phyloP scores from a whole-genome alignment of 2,888 invertebrate species.

The Synanthedon formicaeformis region DNA sequence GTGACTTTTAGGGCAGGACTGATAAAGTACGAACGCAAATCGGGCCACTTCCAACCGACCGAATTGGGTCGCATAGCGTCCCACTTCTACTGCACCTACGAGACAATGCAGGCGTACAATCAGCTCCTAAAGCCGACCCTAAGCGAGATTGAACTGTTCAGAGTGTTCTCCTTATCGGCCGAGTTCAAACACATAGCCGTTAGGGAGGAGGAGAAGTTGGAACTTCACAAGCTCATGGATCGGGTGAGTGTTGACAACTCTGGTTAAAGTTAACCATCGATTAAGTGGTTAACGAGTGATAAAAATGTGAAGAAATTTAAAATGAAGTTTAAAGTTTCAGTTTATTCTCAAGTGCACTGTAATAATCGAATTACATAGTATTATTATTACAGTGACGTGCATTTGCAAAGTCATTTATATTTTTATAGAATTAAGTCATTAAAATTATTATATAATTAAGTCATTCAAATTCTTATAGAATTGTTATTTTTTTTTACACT shows the following conservation, averaged over 20 bases:
- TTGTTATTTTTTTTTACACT: too few species aligned
- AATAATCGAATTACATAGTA: too few species aligned
- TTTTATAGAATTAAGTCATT: too few species aligned
- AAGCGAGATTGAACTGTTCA: slow-evolving; percentile 96
- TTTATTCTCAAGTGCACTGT: too few species aligned
- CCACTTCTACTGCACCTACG: slow-evolving; percentile 97
- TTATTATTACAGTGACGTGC: too few species aligned
- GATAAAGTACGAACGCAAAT: slow-evolving; percentile 94
- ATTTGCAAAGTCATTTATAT: too few species aligned
- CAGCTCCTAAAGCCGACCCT: slow-evolving; percentile 95
- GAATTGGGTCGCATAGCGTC: slow-evolving; percentile 98
- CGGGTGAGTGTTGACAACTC: slow-evolving; percentile 28
- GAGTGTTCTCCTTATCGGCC: slow-evolving; percentile 97
- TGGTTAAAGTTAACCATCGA: too few species aligned
- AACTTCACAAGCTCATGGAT: slow-evolving; percentile 92
- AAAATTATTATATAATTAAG: too few species aligned
- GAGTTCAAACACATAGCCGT: slow-evolving; percentile 96
- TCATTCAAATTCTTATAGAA: too few species aligned
- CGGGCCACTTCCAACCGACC: slow-evolving; percentile 89
- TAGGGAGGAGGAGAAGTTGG: slow-evolving; percentile 95
- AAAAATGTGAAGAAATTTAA: too few species aligned
- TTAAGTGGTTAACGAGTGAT: too few species aligned
- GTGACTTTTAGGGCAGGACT: slow-evolving; percentile 81
- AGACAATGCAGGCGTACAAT: slow-evolving; percentile 97
- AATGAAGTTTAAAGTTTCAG: too few species aligned